These are phyloP conservation scores for Mamestra configurata DNA, from an alignment of 1,140 invertebrate genomes.

Conservation along the genomic window DNA sequence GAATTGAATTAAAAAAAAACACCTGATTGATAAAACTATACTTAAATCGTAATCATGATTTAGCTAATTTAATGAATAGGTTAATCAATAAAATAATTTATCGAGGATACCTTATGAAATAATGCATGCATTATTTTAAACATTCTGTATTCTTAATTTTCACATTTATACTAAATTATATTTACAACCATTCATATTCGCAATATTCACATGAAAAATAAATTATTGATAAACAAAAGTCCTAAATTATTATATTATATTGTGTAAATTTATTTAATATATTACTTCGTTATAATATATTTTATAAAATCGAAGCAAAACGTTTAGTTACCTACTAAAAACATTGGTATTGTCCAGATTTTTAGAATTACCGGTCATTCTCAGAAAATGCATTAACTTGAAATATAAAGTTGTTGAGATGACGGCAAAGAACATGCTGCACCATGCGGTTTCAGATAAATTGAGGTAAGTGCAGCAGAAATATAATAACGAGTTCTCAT, in stretches of 20 bases:
- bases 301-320: conserved; percentile 9
- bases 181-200: conserved; percentile 45
- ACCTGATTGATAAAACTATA: no score
- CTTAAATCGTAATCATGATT: no score
- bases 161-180: not conserved
- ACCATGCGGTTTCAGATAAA: no score
- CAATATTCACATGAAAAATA: conserved; percentile 1
- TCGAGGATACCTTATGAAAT: no score
- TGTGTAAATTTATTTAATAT: not conserved
- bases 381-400: not conserved
- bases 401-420: not conserved
- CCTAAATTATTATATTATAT: not conserved
- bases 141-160: not conserved
- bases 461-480: no score
- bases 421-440: no score
- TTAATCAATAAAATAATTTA: no score
- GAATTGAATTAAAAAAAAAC: no score
- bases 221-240: conserved; percentile 11
- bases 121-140: no score
- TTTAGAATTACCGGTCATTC: not conserved
- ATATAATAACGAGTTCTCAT: no score
- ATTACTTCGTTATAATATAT: not conserved
- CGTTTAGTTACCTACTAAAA: not conserved
- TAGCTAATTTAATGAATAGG: no score
- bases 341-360: not conserved